Base-by-base conservation (phyloP, 2,888 invertebrate species). In the Patella ulyssiponensis region DNA sequence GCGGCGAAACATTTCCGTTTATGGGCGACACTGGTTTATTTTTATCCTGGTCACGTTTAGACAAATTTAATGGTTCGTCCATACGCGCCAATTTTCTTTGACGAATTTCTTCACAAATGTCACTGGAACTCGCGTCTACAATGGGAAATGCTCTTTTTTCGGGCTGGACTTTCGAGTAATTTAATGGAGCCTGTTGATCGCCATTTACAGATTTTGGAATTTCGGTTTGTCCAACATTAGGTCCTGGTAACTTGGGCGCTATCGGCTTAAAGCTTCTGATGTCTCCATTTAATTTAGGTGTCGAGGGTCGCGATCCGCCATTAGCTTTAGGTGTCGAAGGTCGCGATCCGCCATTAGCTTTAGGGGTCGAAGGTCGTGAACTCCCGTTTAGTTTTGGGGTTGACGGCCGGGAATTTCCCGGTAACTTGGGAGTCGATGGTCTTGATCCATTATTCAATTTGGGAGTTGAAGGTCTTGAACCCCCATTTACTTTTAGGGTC, bases 11-110 rank as follows among this genome's bases (percentile, higher is more conserved):
- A 64, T 20, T 64, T 14, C 64, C 64, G 11, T 64, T 64, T 14
- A 64, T 23, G 3, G 64, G 64, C 20, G 64, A 64, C 23, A 64
- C 12, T 14, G 64, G 23, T 64, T 64, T 64, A 12, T 64, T 64
- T 52, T 58, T 56, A 51, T 51, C 58, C 64, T 72, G 71, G 52
- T 76, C 80, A 52, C 77, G 79, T 74, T 82, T 84, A 12, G 82
- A 80, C 56, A 84, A 73, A 74, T 84, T 83, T 23, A 84, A 74
- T 5, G 84, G 83, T 79, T 84, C 83, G 76, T 83, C 84, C 51
- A 72, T 54, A 20, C 76, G 56, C 2, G 76, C 72, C n/a, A 76
- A 56, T 69, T 76, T 76, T 51, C 72, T 69, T 17, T 72, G 58
- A 52, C 76, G 72, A 58, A 73, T 64, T 44, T 76, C 76, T 51